Evolutionary conservation across 2,888 invertebrate genomes (phyloP).

Genomic region (Yponomeuta evonymella): DNA sequence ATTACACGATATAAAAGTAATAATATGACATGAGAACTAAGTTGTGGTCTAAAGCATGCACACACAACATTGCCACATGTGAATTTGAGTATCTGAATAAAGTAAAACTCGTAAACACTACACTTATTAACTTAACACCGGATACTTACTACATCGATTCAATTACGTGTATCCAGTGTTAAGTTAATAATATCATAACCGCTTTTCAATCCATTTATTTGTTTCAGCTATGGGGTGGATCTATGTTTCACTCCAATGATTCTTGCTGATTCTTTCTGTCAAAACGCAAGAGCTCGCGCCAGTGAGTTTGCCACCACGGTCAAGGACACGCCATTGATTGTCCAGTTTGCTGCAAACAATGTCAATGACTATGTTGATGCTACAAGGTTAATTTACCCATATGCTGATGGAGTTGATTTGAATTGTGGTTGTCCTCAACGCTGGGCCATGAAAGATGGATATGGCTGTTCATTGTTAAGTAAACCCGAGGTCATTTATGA

Average conservation of each 20-base stretch:
- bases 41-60: too few species aligned
- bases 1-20: too few species aligned
- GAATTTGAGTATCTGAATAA: too few species aligned
- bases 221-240: constrained; percentile 86
- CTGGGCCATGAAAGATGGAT: constrained; percentile 95
- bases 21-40: too few species aligned
- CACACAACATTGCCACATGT: too few species aligned
- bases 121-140: too few species aligned
- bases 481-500: constrained; percentile 90
- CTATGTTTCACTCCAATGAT: constrained; percentile 98
- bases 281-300: constrained; percentile 88
- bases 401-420: constrained; percentile 93
- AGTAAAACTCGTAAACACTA: too few species aligned
- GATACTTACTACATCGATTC: too few species aligned
- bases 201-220: constrained; percentile 20
- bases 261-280: constrained; percentile 93
- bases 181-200: not conserved
- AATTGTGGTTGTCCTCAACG: constrained; percentile 98
- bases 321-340: constrained; percentile 90
- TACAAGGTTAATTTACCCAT: constrained; percentile 87
- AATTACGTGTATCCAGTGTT: not conserved
- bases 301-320: constrained; percentile 87
- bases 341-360: constrained; percentile 96
- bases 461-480: constrained; percentile 88
- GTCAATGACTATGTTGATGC: constrained; percentile 89